Conservation (phyloP, 1,140 invertebrate genomes). For the Anoplophora glabripennis region DNA sequence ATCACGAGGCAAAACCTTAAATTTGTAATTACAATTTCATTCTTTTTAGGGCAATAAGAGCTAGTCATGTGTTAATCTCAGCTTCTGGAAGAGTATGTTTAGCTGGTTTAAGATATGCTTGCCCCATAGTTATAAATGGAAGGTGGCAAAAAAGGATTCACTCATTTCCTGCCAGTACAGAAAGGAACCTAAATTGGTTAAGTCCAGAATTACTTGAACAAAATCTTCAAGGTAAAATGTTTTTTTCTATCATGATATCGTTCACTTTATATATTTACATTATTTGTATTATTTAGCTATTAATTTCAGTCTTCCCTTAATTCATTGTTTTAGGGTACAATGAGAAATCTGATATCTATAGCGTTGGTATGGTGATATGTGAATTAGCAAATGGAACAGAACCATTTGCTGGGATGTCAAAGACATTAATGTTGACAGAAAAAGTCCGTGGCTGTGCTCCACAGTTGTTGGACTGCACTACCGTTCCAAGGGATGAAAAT, state of each 20-base stretch:
- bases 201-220: conserved; percentile 90
- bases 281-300: conserved; percentile 1
- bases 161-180: conserved; percentile 67
- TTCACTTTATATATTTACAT: background rate
- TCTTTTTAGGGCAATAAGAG: conserved; percentile 68
- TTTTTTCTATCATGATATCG: background rate
- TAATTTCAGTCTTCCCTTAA: background rate
- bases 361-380: conserved; percentile 81
- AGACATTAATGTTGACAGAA: conserved; percentile 85
- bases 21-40: conserved; percentile 9
- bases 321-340: conserved; percentile 67
- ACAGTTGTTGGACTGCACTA: conserved; percentile 73
- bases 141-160: conserved; percentile 66
- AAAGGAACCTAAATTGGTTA: conserved; percentile 78
- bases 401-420: conserved; percentile 78
- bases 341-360: conserved; percentile 87
- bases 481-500: conserved; percentile 60
- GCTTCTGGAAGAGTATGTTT: conserved; percentile 66
- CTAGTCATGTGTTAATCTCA: conserved; percentile 79
- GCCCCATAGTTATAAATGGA: conserved; percentile 68
- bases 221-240: conserved; percentile 62
- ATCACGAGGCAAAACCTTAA: too few species aligned
- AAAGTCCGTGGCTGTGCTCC: conserved; percentile 80
- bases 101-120: conserved; percentile 75
- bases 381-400: conserved; percentile 87